Evolutionary conservation across 2,113 vertebrate species (phyloP), one percentile per base, ranked within the genome.

Genomic region (Mugil cephalus): DNA sequence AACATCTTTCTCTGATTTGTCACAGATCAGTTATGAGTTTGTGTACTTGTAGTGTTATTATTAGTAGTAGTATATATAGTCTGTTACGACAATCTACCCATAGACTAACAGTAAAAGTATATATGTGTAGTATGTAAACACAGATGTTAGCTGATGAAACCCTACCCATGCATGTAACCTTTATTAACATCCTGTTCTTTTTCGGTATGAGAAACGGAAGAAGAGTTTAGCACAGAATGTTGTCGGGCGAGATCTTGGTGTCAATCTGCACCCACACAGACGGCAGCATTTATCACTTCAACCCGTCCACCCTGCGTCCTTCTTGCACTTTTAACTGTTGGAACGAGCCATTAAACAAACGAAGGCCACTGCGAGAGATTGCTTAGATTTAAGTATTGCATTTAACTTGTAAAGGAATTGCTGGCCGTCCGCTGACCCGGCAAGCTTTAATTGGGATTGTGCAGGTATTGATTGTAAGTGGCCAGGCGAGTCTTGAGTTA

Each of bases 401-500:
- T 94, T 94, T 94, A 91, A 93, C 90, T 92, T 92, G 90, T 89
- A 92, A 92, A 92, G 89, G 87, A 91, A 91, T 93, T 79, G 87
- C 90, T 93, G 93, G 87, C 93, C 92, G 74, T 87, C 84, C 91
- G 81, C 69, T 94, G 93, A 94, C 93, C 94, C 85, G 61, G 68
- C 78, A 82, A 83, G 80, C 88, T 91, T 93, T 95, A 93, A 94
- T 94, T 94, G 92, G 93, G 88, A 91, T 92, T 93, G 92, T 93
- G 86, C 83, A 67, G 85, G 85, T 93, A 94, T 94, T 92, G 94
- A 95, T 95, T 89, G 86, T 64, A 80, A 86, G 90, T 91, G 85
- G 87, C 90, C 72, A 56, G 86, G 83, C 76, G 63, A 80, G 86
- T 82, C 79, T 81, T 92, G 90, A 94, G 88, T 93, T 94, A 95